These are phyloP conservation scores for Pseudochirops cupreus DNA, from an alignment of 2,797 vertebrate species.

Conservation along the genomic window DNA sequence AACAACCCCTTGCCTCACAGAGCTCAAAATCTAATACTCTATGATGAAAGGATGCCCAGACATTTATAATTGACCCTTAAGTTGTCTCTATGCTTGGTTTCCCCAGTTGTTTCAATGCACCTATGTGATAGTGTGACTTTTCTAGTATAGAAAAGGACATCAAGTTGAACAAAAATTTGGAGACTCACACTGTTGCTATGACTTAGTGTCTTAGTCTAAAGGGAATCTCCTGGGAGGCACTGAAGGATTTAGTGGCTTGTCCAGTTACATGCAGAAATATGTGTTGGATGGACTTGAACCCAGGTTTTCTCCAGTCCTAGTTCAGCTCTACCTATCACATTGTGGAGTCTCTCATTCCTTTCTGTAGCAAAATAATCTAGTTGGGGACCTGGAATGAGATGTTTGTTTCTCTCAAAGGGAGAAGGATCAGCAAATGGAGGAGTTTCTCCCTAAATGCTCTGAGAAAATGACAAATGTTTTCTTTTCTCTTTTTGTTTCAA, in stretches of 20 bases:
- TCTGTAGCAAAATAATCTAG: background rate
- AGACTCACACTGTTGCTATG: background rate
- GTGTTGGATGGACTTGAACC: background rate
- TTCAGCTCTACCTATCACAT: background rate
- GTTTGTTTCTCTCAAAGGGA: background rate
- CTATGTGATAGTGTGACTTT: background rate
- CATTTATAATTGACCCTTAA: background rate
- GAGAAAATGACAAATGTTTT: slow-evolving; percentile 54
- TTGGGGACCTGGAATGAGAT: background rate
- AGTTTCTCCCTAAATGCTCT: background rate
- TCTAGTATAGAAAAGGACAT: background rate
- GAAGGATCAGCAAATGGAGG: background rate
- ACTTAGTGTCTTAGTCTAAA: background rate
- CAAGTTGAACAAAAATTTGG: background rate
- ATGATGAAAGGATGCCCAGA: background rate
- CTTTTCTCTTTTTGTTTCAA: slow-evolving; percentile 88
- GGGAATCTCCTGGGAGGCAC: fast-evolving
- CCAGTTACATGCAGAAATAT: background rate
- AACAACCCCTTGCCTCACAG: background rate
- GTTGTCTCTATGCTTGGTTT: background rate
- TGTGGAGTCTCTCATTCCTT: background rate
- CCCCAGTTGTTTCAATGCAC: background rate
- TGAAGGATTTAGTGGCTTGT: background rate
- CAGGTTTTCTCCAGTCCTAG: background rate
- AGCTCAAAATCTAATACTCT: background rate